Conservation (phyloP, 2,888 invertebrate species). For the Chloromyia formosa region DNA sequence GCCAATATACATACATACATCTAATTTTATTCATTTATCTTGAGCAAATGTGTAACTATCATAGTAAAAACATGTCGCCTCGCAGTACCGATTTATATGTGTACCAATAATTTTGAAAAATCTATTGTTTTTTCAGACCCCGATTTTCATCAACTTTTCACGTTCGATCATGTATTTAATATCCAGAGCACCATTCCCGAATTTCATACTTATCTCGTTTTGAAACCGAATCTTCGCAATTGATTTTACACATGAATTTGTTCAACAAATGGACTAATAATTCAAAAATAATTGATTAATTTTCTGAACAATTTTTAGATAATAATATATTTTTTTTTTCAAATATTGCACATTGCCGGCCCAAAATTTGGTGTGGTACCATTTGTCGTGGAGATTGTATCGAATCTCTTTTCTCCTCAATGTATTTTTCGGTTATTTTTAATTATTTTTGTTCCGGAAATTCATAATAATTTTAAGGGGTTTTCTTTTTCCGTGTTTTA, state of each 20-base stretch:
- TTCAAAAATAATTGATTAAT: background rate
- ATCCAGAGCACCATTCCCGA: background rate
- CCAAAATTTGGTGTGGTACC: conserved; percentile 12
- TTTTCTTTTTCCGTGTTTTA: background rate
- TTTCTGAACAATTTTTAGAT: conserved; percentile 14
- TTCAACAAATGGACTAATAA: background rate
- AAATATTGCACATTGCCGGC: conserved; percentile 41
- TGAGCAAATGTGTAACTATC: background rate
- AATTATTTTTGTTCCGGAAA: background rate
- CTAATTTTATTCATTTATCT: background rate
- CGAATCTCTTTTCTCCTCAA: too few species aligned
- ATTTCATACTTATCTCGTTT: conserved; percentile 2
- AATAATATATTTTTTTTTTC: background rate
- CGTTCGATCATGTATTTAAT: background rate
- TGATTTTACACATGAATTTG: too few species aligned
- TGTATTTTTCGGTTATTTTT: background rate
- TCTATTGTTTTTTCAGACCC: too few species aligned
- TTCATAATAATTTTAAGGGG: too few species aligned
- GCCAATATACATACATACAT: background rate
- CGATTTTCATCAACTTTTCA: too few species aligned
- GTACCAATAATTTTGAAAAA: too few species aligned
- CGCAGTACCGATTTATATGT: too few species aligned
- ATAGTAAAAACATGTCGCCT: background rate
- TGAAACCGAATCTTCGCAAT: conserved; percentile 22
- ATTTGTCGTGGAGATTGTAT: background rate